Evolutionary conservation across 92 coral and sea anemone genomes (phyloP).

Genomic region (Zoanthus sansibaricus): DNA sequence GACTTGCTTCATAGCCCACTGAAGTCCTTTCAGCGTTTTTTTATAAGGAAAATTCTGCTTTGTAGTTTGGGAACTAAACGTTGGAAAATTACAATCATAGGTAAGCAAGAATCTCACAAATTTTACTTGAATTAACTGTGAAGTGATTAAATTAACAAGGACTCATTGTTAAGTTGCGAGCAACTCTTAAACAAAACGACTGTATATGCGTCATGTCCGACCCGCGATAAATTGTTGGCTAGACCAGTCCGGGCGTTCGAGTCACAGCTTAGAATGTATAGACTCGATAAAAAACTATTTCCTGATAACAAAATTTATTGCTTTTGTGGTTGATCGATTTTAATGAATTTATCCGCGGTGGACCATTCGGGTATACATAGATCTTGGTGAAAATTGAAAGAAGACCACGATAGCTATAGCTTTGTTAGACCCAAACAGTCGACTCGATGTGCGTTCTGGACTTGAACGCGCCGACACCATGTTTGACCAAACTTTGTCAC

Average conservation of each 20-base stretch:
- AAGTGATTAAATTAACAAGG: background rate
- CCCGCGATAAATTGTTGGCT: slow-evolving; percentile 32
- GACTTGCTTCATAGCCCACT: slow-evolving; percentile 17
- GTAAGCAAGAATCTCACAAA: background rate
- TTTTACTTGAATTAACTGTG: background rate
- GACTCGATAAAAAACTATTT: slow-evolving; percentile 29
- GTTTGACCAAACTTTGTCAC: slow-evolving; percentile 28
- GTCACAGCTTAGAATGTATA: slow-evolving; percentile 14
- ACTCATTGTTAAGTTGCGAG: background rate
- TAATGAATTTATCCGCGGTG: background rate
- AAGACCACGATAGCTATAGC: background rate
- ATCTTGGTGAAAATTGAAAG: background rate
- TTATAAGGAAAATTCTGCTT: slow-evolving; percentile 2
- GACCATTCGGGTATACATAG: background rate
- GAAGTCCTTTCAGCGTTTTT: slow-evolving; percentile 13
- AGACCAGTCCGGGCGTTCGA: slow-evolving; percentile 39
- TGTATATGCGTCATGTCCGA: slow-evolving; percentile 33
- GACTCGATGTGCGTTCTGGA: slow-evolving; percentile 8
- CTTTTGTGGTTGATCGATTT: background rate
- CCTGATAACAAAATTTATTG: slow-evolving; percentile 6
- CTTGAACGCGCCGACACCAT: slow-evolving; percentile 27
- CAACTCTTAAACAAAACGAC: slow-evolving; percentile 11
- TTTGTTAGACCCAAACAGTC: slow-evolving; percentile 33
- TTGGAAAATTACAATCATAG: slow-evolving; percentile 22
- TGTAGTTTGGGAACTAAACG: background rate